Conservation (phyloP, 2,888 invertebrate species). For the Himalopsyche kuldschensis region DNA sequence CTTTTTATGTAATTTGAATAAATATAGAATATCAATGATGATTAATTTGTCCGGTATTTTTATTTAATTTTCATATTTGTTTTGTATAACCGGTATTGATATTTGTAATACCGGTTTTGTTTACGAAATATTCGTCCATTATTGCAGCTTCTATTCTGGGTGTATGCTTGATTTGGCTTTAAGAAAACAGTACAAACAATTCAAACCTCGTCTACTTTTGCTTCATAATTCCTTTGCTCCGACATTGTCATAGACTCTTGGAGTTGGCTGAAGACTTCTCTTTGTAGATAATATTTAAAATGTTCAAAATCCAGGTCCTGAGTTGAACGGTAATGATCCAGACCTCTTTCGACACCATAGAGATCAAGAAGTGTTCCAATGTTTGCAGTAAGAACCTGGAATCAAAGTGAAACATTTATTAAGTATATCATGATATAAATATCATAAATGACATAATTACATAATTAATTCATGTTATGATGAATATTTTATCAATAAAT, state of each 20-base stretch:
- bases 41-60: no score
- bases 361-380: conserved; percentile 76
- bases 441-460: no score
- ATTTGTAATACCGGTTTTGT: no score
- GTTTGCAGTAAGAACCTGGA: conserved; percentile 79
- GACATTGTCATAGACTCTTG: conserved; percentile 62
- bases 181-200: conserved; percentile 6
- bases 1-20: no score
- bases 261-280: conserved; percentile 71
- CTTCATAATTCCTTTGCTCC: conserved; percentile 63
- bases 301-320: conserved; percentile 72
- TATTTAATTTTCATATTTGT: no score
- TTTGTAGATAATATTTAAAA: conserved; percentile 73
- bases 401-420: conserved; percentile 18
- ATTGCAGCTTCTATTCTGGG: no score
- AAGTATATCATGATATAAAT: no score
- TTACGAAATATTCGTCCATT: no score
- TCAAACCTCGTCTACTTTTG: conserved; percentile 69
- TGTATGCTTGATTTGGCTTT: neutral
- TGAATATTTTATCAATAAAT: no score
- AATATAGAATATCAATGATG: no score
- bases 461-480: no score
- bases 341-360: conserved; percentile 76
- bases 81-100: no score
- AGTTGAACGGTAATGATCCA: conserved; percentile 76